phyloP scores from a whole-genome alignment of 2,888 invertebrate genomes.

The Dasypolia templi region DNA sequence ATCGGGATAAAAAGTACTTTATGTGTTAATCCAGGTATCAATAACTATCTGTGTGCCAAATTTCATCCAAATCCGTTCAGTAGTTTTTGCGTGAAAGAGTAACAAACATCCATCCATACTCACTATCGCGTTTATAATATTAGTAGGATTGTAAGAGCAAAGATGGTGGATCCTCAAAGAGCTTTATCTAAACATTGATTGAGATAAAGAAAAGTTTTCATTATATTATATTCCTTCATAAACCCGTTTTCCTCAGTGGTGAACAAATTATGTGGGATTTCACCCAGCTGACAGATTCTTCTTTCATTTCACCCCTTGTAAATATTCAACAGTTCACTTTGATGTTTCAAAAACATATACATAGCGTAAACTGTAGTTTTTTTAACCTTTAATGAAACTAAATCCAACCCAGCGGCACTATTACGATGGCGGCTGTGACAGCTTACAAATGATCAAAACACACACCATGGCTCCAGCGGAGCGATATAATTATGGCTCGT shows the following conservation, averaged over 20 bases:
- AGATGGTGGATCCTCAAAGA: neutral
- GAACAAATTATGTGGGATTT: constrained; percentile 42
- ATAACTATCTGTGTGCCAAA: no score
- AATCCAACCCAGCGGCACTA: neutral
- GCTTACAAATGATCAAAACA: no score
- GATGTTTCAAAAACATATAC: constrained; percentile 34
- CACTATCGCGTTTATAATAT: no score
- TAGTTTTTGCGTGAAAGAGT: no score
- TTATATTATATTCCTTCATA: constrained; percentile 10
- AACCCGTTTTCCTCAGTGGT: constrained; percentile 9
- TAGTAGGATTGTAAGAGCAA: neutral
- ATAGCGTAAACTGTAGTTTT: neutral
- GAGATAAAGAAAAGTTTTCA: constrained; percentile 13
- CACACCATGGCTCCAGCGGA: no score
- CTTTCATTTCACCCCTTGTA: constrained; percentile 41
- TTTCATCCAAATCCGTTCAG: no score
- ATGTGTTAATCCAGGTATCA: no score
- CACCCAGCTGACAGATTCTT: constrained; percentile 42
- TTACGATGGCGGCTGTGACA: no score
- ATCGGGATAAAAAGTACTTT: no score
- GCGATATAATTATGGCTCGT: no score
- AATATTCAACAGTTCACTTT: constrained; percentile 59
- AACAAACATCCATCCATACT: no score
- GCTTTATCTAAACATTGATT: constrained; percentile 27
- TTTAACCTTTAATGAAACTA: constrained; percentile 1